phyloP scores from a whole-genome alignment of 2,113 vertebrate genomes.

The Tychaedon coryphoeus region DNA sequence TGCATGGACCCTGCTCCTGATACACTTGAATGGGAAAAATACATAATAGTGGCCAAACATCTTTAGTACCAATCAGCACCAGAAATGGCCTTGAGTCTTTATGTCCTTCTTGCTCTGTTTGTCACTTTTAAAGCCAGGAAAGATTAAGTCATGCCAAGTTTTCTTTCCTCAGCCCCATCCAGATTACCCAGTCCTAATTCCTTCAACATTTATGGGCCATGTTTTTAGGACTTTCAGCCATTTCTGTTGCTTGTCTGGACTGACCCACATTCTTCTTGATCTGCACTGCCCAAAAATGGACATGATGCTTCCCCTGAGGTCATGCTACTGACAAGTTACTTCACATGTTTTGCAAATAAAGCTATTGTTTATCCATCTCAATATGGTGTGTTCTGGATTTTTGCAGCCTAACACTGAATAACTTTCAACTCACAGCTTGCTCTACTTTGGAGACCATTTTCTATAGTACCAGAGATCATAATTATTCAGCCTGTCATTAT shows the following conservation, averaged over 20 bases:
- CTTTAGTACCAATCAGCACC: neutral
- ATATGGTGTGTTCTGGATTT: neutral
- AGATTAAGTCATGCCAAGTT: neutral
- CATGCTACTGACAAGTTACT: neutral
- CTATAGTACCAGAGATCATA: neutral
- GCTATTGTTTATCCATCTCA: neutral
- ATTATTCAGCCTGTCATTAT: neutral
- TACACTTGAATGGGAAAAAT: neutral
- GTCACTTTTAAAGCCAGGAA: neutral
- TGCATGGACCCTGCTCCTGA: neutral
- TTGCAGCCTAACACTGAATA: neutral
- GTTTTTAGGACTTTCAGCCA: neutral
- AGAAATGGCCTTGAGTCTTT: neutral
- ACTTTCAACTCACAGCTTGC: neutral
- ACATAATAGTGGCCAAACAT: neutral
- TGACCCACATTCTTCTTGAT: neutral
- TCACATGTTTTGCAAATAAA: neutral
- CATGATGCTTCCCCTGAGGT: neutral
- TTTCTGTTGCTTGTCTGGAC: neutral
- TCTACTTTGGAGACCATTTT: neutral
- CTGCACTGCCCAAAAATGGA: neutral
- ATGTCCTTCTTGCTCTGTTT: neutral
- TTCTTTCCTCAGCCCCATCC: neutral
- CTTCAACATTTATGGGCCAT: neutral
- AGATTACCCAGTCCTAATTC: neutral